Percentiles rank a stretch among this genome's conserved stretches.
Conservation (phyloP, 2,888 invertebrate genomes). For the Pinctada fucata region DNA sequence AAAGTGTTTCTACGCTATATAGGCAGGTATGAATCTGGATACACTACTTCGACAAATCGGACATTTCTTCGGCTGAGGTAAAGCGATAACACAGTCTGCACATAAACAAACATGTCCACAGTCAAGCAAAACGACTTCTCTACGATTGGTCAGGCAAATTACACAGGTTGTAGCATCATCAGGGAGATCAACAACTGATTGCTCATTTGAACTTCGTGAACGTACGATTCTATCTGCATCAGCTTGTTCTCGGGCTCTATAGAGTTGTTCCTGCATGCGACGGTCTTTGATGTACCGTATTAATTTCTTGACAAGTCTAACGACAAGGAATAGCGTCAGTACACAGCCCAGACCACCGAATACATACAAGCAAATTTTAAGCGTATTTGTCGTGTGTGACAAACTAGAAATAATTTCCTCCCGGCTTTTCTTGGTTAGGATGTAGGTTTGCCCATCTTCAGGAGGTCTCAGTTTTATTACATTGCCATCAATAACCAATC, state of each 20-base stretch:
- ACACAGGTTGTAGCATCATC: conserved; percentile 83
- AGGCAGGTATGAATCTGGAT: conserved; percentile 82
- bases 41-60: conserved; percentile 88
- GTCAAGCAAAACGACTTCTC: conserved; percentile 90
- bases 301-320: conserved; percentile 72
- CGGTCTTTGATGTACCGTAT: conserved; percentile 40
- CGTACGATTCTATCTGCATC: conserved; percentile 20
- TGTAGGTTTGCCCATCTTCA: conserved; percentile 84
- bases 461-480: conserved; percentile 85
- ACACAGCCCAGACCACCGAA: conserved; percentile 81
- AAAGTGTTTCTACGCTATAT: conserved; percentile 3
- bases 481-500: conserved; percentile 83
- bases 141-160: conserved; percentile 90
- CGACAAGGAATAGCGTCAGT: conserved; percentile 80
- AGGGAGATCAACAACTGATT: conserved; percentile 22
- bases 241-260: conserved; percentile 20
- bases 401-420: conserved; percentile 86
- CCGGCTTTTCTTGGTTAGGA: conserved; percentile 88
- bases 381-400: conserved; percentile 82
- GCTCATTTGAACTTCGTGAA: conserved; percentile 30
- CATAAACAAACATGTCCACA: conserved; percentile 95
- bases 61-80: conserved; percentile 82
- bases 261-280: conserved; percentile 45
- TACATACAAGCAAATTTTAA: conserved; percentile 79
- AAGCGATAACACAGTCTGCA: conserved; percentile 88